Conservation (phyloP, 2,113 vertebrate species). For the Fregetta grallaria region DNA sequence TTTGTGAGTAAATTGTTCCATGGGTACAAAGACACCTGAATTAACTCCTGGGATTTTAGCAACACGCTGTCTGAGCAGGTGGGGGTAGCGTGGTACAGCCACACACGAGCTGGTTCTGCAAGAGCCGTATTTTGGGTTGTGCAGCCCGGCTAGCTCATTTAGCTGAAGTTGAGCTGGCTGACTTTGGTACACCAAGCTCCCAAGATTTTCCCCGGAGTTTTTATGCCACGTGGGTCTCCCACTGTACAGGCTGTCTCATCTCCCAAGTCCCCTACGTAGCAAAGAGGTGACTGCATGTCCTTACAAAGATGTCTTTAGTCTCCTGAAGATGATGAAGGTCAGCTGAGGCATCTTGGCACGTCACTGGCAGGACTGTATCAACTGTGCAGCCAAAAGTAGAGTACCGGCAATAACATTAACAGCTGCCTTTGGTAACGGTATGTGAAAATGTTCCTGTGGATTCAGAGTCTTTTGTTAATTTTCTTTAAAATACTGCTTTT, state of each 20-base stretch:
- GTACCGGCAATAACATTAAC: not conserved
- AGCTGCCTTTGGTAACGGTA: not conserved
- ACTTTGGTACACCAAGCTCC: not conserved
- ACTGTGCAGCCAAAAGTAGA: not conserved
- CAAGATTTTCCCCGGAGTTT: not conserved
- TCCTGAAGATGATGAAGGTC: not conserved
- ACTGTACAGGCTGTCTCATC: not conserved
- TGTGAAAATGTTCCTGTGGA: not conserved
- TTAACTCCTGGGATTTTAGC: not conserved
- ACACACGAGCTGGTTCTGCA: not conserved
- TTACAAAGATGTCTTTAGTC: not conserved
- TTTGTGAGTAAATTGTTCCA: not conserved
- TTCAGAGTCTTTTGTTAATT: not conserved
- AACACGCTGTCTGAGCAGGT: accelerated
- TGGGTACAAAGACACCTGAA: not conserved
- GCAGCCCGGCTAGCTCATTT: not conserved
- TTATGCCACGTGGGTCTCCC: not conserved
- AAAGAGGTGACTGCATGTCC: not conserved
- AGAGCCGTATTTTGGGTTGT: not conserved
- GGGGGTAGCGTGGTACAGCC: not conserved
- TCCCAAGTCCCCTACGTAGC: not conserved
- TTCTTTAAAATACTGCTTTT: not conserved
- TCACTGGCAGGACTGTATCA: not conserved
- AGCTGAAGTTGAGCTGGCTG: not conserved
- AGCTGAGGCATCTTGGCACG: not conserved